These are phyloP conservation scores for Alethe diademata DNA, from an alignment of 2,113 vertebrate species.

Conservation along the genomic window DNA sequence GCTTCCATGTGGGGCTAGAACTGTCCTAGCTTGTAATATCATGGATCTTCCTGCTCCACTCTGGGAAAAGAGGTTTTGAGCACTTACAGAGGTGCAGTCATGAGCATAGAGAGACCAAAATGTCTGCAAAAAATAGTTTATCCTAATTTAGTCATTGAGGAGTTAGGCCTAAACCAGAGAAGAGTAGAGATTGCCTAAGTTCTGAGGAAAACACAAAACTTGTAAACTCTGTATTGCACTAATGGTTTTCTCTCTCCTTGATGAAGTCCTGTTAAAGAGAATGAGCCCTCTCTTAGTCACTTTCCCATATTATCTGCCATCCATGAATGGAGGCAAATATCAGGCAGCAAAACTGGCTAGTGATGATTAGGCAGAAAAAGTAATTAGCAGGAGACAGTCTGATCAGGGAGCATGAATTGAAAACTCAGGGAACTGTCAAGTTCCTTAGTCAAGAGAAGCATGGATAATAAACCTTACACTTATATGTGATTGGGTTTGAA, in stretches of 20 bases:
- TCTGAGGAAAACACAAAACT: background rate
- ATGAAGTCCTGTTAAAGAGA: background rate
- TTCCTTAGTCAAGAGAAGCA: background rate
- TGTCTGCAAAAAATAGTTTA: background rate
- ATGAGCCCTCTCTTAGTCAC: background rate
- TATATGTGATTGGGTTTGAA: background rate
- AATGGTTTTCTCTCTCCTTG: background rate
- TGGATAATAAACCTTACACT: background rate
- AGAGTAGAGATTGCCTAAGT: background rate
- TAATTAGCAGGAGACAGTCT: background rate
- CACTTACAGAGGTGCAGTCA: rapidly evolving
- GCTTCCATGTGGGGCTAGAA: background rate
- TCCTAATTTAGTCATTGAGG: background rate
- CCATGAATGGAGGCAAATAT: background rate
- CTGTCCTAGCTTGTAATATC: background rate
- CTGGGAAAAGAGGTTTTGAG: background rate
- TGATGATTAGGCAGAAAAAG: background rate
- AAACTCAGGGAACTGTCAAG: background rate
- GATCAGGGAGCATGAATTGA: background rate
- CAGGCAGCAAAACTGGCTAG: background rate
- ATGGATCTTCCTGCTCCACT: background rate
- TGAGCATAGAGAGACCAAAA: background rate
- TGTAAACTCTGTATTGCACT: background rate
- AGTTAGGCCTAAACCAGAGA: background rate
- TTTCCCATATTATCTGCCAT: background rate